Percentiles rank a stretch among this genome's conserved stretches.
Conservation (phyloP, 2,888 invertebrate genomes). For the Chaitophorus viminalis region DNA sequence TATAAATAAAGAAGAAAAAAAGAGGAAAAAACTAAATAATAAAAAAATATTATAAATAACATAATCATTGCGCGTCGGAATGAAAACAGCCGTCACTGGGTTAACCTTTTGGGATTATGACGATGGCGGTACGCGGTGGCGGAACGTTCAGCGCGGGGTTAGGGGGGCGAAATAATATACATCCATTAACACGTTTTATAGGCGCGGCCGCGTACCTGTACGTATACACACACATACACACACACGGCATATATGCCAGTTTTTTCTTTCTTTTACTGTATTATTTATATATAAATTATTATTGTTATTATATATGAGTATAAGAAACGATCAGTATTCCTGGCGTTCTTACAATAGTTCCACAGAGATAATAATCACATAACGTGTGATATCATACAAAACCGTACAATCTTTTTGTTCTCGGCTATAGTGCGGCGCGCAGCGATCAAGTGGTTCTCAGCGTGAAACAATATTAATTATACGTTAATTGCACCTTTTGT, state of each 20-base stretch:
- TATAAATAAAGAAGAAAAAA: neutral
- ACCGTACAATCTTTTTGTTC: constrained; percentile 57
- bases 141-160: neutral
- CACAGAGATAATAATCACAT: constrained; percentile 54
- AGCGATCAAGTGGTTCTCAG: constrained; percentile 61
- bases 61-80: constrained; percentile 23
- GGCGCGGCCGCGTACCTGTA: constrained; percentile 42
- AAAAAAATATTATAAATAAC: constrained; percentile 22
- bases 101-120: constrained; percentile 56
- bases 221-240: neutral
- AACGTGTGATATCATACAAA: constrained; percentile 27
- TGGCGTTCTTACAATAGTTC: constrained; percentile 54
- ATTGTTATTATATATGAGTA: constrained; percentile 1
- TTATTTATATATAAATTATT: constrained; percentile 19
- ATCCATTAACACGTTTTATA: constrained; percentile 62
- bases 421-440: constrained; percentile 16
- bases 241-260: neutral
- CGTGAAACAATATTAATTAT: constrained; percentile 60
- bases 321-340: constrained; percentile 58
- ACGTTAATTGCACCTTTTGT: constrained; percentile 61
- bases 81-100: constrained; percentile 45
- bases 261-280: constrained; percentile 28
- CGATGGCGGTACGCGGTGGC: neutral
- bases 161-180: constrained; percentile 51
- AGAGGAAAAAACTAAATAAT: neutral